A percentile compares a stretch with the other conserved stretches of the same genome.
Conservation (phyloP, 1,140 invertebrate genomes). For the Acromyrmex heyeri region DNA sequence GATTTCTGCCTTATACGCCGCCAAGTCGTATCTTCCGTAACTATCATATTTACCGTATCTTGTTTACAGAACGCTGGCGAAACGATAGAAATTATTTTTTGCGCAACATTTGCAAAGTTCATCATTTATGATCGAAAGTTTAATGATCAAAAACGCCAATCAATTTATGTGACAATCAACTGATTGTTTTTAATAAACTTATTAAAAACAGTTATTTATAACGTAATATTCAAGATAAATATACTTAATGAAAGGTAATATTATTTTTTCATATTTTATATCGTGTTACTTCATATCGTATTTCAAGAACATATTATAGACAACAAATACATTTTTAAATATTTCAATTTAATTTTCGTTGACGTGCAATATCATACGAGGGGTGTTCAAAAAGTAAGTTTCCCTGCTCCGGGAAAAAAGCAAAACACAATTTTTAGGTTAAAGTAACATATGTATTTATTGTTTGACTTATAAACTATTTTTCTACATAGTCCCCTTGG, state of each 20-base stretch:
- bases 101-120: slow-evolving; percentile 3
- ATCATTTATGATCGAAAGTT: not conserved
- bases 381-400: too few species aligned
- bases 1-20: slow-evolving; percentile 65
- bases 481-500: too few species aligned
- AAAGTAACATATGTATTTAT: too few species aligned
- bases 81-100: slow-evolving; percentile 57
- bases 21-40: slow-evolving; percentile 55
- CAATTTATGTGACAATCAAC: not conserved
- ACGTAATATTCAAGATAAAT: not conserved
- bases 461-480: too few species aligned
- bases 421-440: too few species aligned
- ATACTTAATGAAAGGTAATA: not conserved
- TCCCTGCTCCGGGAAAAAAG: too few species aligned
- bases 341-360: not conserved
- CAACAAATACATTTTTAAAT: not conserved
- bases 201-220: not conserved
- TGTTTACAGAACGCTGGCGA: slow-evolving; percentile 16
- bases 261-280: not conserved
- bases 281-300: not conserved
- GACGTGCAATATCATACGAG: not conserved
- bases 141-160: not conserved
- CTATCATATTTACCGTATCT: slow-evolving; percentile 55
- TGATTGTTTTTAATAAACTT: too few species aligned
- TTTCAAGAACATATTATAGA: not conserved